Conservation (phyloP, 2,888 invertebrate species). For the Mythimna impura region DNA sequence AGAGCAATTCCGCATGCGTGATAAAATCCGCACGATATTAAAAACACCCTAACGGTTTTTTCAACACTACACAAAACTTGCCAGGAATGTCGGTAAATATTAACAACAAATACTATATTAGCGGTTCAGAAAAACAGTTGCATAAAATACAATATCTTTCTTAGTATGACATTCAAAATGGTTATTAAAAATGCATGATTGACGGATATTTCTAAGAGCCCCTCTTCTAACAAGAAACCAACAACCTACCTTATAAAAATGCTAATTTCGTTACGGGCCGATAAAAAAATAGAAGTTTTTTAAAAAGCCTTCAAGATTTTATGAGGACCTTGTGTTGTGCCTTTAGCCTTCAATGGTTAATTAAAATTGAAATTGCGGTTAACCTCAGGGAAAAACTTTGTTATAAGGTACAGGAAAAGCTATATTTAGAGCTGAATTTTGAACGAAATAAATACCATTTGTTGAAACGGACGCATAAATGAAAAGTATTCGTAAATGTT, state of each 20-base stretch:
- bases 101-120: not conserved
- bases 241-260: conserved; percentile 47
- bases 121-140: not conserved
- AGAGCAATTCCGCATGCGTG: no score
- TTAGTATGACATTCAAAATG: not conserved
- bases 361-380: conserved; percentile 54
- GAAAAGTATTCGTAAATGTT: not conserved
- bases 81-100: not conserved
- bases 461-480: not conserved
- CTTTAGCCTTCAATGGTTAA: conserved; percentile 35
- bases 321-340: conserved; percentile 22
- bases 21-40: no score
- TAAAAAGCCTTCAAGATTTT: conserved; percentile 32
- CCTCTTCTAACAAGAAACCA: conserved; percentile 19
- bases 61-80: not conserved
- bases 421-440: conserved; percentile 20
- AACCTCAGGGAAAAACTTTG: conserved; percentile 29
- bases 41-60: no score
- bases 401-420: conserved; percentile 35
- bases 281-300: conserved; percentile 29
- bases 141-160: not conserved
- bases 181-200: not conserved
- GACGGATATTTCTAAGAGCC: conserved; percentile 21
- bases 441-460: not conserved
- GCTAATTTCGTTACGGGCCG: conserved; percentile 41